Evolutionary conservation across 2,797 vertebrate genomes (phyloP), one percentile per base, ranked within the genome.

Genomic region (Poecilia picta): DNA sequence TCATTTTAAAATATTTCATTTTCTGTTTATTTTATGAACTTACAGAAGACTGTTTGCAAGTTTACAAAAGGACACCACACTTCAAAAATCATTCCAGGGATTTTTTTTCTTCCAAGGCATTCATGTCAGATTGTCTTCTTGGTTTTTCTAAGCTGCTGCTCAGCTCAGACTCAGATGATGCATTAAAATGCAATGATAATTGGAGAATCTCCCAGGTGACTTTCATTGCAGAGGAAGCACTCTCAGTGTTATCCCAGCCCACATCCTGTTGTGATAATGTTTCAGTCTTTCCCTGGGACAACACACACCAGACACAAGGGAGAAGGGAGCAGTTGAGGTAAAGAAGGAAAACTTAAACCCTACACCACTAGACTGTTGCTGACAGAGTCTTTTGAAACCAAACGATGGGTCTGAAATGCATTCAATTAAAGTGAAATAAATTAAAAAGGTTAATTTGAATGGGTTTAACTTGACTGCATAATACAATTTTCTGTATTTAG

Each of bases 181-280:
- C 89, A 93, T 93, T 93, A 91, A 94, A 93, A 93, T 93, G 83
- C 88, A 88, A 86, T 85, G 85, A 89, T 94, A 92, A 94, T 91
- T 93, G 91, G 88, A 87, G 89, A 83, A 84, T 85, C 81, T 93
- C 92, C 92, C 93, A 90, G 88, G 91, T 92, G 92, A 92, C 90
- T 88, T 87, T 76, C 87, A 85, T 81, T 88, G 91, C 82, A 87
- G 90, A 93, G 90, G 93, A 93, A 93, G 91, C 92, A 92, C 92
- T 94, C 90, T 91, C 89, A 73, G 85, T 91, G 90, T 93, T 91
- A 85, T 93, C 87, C 87, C 79, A 89, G 80, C 87, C 91, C 88
- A 92, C 90, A 93, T 94, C 93, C 93, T 93, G 93, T 92, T 94
- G 91, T 94, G 92, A 92, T 95, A 91, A 87, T 91, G 89, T 93